A percentile compares a stretch with the other conserved stretches of the same genome.
Evolutionary conservation across 2,113 vertebrate species (phyloP).

Genomic region (Epinephelus moara): DNA sequence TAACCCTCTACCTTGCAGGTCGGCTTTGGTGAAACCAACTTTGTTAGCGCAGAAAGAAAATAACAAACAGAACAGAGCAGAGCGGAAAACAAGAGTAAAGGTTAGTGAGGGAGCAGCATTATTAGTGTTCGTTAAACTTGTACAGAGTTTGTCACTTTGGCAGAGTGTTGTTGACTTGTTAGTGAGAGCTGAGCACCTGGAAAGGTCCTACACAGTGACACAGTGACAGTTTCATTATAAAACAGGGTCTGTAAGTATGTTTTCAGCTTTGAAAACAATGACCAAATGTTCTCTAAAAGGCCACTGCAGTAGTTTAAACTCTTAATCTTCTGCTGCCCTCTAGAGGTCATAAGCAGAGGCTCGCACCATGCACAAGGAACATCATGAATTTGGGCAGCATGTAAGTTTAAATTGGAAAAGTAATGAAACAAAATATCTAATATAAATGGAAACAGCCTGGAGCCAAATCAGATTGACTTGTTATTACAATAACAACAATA

Average conservation of each 20-base stretch:
- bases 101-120: slow-evolving; percentile 87
- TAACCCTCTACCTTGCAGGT: slow-evolving; percentile 96
- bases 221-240: background rate
- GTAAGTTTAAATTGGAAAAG: background rate
- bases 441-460: background rate
- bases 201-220: background rate
- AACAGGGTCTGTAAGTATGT: background rate
- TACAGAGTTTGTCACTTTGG: slow-evolving; percentile 19
- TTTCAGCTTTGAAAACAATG: background rate
- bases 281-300: background rate
- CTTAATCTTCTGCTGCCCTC: slow-evolving; percentile 69
- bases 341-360: slow-evolving; percentile 44
- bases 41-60: slow-evolving; percentile 90
- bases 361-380: background rate
- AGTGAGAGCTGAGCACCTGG: background rate
- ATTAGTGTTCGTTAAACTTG: slow-evolving; percentile 48
- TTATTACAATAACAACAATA: background rate
- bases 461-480: background rate
- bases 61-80: slow-evolving; percentile 75
- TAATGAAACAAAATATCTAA: background rate
- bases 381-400: background rate
- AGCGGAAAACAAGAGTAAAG: slow-evolving; percentile 83
- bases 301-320: background rate
- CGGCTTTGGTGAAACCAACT: slow-evolving; percentile 99
- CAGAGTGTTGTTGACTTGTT: slow-evolving; percentile 56